Evolutionary conservation across 2,888 invertebrate species (phyloP).

Genomic region (Acleris holmiana): DNA sequence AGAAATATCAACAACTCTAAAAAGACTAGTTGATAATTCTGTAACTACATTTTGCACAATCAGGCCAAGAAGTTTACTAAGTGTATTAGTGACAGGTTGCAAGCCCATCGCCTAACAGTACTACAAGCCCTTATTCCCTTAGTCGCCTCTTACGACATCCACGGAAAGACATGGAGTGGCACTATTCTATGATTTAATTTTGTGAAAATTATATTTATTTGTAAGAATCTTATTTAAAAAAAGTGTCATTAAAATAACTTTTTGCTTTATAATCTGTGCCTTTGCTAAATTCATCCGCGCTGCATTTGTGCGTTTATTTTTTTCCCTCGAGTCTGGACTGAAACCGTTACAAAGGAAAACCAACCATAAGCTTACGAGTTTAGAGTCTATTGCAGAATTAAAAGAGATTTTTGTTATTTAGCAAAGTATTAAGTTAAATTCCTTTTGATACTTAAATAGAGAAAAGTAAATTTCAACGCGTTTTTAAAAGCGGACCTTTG

Average conservation of each 20-base stretch:
- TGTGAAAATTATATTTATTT: no score
- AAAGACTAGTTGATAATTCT: no score
- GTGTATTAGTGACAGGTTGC: no score
- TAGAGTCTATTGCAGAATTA: neutral
- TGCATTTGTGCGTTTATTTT: constrained; percentile 31
- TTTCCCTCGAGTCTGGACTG: constrained; percentile 24
- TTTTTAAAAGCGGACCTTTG: constrained; percentile 24
- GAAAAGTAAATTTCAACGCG: constrained; percentile 20
- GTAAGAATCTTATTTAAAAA: no score
- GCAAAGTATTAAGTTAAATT: constrained; percentile 31
- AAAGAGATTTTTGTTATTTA: constrained; percentile 12
- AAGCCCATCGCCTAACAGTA: no score
- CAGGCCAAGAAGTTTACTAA: no score
- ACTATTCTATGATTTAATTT: no score
- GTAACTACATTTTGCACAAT: no score
- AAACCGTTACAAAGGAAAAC: constrained; percentile 10
- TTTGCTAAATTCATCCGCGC: constrained; percentile 32
- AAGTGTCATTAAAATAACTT: neutral
- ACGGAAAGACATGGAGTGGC: no score
- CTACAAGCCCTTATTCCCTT: no score
- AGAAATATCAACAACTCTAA: no score
- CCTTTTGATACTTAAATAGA: constrained; percentile 31
- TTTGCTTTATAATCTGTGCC: neutral
- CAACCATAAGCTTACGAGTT: neutral
- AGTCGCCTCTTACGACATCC: no score